phyloP scores from a whole-genome alignment of 2,113 vertebrate genomes.

The Pachyramphus minor region DNA sequence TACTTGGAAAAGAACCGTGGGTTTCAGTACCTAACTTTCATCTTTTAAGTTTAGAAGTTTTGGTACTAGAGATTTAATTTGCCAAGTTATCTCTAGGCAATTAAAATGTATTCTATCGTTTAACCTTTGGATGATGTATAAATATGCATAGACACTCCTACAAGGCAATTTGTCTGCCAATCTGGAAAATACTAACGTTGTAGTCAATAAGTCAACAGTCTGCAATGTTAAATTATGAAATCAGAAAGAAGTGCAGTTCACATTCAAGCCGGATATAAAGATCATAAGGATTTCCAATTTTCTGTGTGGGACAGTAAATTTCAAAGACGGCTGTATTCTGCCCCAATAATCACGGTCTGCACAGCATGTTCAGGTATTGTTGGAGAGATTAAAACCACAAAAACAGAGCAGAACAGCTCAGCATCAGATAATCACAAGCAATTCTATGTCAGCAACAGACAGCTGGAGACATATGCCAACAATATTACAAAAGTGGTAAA shows the following conservation, averaged over 20 bases:
- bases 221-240: constrained; percentile 21
- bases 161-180: constrained; percentile 39
- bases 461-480: constrained; percentile 57
- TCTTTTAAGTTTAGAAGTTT: neutral
- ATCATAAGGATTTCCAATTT: constrained; percentile 4
- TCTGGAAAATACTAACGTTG: constrained; percentile 29
- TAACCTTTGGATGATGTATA: constrained; percentile 35
- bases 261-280: neutral
- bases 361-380: constrained; percentile 36
- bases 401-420: constrained; percentile 46
- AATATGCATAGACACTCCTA: constrained; percentile 31
- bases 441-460: constrained; percentile 53
- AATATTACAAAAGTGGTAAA: constrained; percentile 47
- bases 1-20: neutral
- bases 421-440: constrained; percentile 64
- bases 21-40: neutral
- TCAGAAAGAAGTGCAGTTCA: neutral
- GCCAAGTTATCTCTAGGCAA: neutral
- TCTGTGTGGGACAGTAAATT: constrained; percentile 33
- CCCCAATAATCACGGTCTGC: neutral
- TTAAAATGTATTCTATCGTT: constrained; percentile 27
- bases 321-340: neutral
- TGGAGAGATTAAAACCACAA: constrained; percentile 55
- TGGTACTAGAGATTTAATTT: neutral
- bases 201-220: constrained; percentile 49